Base-by-base conservation (phyloP, 2,113 vertebrate species). In the Calidris pugnax region DNA sequence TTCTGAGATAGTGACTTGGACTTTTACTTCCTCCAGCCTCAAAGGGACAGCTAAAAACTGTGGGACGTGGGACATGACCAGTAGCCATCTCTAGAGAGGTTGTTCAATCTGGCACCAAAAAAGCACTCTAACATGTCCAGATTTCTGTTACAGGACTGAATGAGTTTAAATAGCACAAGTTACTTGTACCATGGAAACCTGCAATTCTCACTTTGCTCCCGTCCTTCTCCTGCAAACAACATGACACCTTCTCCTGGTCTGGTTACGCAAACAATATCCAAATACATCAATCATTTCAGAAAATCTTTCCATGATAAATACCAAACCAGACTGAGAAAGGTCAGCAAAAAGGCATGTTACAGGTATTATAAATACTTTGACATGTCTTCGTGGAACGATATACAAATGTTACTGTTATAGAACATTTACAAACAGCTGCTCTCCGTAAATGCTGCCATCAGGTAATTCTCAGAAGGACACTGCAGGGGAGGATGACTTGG, bases 241-340 rank as follows among this genome's bases (percentile, higher is more conserved):
- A 0, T 47, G 53, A 93, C 74, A 90, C 62, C 57, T 81, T 79
- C 60, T 85, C 77, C 57, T 73, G 6, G 1, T 37, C 62, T 47
- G 20, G 59, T 93, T 76, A 82, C 2, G 9, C 62, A 93, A 87
- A 74, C 37, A 69, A 90, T 96, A 93, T 69, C 63, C 89, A 95
- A 88, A 90, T 19, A 43, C 13, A 85, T 94, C 91, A 95, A 78
- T 96, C 94, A 95, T 66, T 85, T 74, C 78, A 93, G 57, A 79
- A 96, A 82, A 87, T 79, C 53, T 66, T 85, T 64, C 73, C 26
- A 62, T n/a, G 63, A 66, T 90, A 96, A 97, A 96, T 94, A 95
- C 55, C 89, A 97, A 93, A 50, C 28, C 78, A 80, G n/a, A 68
- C 71, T 79, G 63, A 87, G 82, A 96, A 97, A 97, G 94, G 95